Conservation (phyloP, 2,113 vertebrate species). For the Saccopteryx bilineata region DNA sequence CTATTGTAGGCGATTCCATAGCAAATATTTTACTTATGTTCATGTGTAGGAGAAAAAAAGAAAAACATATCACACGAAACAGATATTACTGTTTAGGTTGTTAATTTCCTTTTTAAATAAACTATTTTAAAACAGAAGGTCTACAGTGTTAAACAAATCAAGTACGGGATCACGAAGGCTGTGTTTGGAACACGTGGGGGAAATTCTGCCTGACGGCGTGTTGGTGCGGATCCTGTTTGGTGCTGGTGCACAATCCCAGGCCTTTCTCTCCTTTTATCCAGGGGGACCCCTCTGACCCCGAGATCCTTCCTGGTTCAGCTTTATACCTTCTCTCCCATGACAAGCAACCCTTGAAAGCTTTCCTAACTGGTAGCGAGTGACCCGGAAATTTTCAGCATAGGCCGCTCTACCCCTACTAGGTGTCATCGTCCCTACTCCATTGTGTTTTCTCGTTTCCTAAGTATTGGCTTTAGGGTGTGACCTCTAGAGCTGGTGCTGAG, state of each 20-base stretch:
- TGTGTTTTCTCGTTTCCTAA: background rate
- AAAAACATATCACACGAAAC: slow-evolving; percentile 42
- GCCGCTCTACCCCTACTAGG: background rate
- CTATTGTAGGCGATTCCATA: background rate
- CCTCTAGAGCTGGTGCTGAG: background rate
- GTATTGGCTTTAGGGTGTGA: too few species aligned
- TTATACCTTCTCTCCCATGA: background rate
- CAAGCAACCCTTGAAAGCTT: background rate
- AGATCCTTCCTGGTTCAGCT: background rate
- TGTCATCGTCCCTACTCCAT: rapidly evolving
- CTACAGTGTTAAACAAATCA: slow-evolving; percentile 64
- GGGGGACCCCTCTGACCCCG: background rate
- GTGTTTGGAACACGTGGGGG: background rate
- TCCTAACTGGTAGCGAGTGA: background rate
- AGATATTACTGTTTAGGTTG: slow-evolving; percentile 64
- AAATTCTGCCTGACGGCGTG: slow-evolving; percentile 40
- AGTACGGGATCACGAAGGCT: background rate
- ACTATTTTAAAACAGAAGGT: slow-evolving; percentile 45
- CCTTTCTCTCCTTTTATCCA: background rate
- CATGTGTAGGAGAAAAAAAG: background rate
- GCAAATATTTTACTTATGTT: slow-evolving; percentile 45
- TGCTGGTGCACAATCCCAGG: background rate
- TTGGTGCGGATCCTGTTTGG: slow-evolving; percentile 10
- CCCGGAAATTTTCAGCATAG: background rate
- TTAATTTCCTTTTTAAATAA: slow-evolving; percentile 70